These are phyloP conservation scores for Suncus etruscus DNA, from an alignment of 2,113 vertebrate genomes.

Conservation along the genomic window DNA sequence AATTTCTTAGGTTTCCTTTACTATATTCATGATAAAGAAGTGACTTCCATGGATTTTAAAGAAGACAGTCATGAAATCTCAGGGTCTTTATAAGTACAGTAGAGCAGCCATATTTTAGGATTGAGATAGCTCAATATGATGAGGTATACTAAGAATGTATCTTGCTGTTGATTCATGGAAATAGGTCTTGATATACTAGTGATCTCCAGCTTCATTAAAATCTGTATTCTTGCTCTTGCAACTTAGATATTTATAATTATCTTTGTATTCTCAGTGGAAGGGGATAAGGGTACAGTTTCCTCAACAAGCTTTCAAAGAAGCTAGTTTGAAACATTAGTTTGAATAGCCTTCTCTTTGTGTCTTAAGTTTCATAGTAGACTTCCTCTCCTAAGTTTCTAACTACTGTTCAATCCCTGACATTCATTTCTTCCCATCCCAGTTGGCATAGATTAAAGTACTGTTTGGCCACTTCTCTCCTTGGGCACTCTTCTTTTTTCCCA, in stretches of 20 bases:
- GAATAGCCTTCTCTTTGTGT: not conserved
- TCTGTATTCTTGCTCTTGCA: not conserved
- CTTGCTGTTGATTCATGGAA: conserved; percentile 1
- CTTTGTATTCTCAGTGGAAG: conserved; percentile 14
- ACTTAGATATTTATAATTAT: not conserved
- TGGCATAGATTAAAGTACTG: not conserved
- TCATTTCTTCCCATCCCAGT: not conserved
- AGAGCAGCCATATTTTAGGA: conserved; percentile 14
- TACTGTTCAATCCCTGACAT: not conserved
- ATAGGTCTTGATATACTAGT: not conserved
- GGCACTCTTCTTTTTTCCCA: not conserved
- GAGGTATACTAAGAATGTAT: not conserved
- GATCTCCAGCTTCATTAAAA: not conserved
- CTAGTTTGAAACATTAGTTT: conserved; percentile 26
- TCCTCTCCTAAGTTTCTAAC: not conserved
- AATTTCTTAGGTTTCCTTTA: conserved; percentile 34
- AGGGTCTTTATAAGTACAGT: not conserved
- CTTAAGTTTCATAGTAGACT: not conserved
- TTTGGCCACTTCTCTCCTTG: not conserved
- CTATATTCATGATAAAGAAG: conserved; percentile 16
- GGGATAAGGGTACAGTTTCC: not conserved
- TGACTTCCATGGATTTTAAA: conserved; percentile 41
- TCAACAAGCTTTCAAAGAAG: not conserved
- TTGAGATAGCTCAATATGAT: conserved; percentile 20
- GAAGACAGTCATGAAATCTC: not conserved